Evolutionary conservation across 1,140 invertebrate species (phyloP).

Genomic region (Ceratina japonica): DNA sequence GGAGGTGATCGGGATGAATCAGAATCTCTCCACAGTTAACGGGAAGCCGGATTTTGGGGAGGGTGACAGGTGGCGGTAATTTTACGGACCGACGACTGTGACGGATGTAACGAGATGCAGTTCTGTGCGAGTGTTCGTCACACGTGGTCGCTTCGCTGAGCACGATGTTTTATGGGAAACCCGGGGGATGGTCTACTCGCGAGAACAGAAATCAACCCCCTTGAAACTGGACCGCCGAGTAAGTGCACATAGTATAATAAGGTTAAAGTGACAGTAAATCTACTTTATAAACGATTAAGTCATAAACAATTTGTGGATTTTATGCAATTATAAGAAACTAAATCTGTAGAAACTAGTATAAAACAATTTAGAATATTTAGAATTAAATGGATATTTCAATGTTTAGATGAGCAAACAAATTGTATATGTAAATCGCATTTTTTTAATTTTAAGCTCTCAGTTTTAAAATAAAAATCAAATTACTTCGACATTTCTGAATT

Average conservation of each 20-base stretch:
- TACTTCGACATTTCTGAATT: too few relatives aligned
- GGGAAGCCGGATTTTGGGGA: slow-evolving; percentile 57
- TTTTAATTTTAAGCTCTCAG: too few relatives aligned
- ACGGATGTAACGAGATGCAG: slow-evolving; percentile 76
- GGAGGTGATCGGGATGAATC: slow-evolving; percentile 66
- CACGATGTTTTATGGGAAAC: slow-evolving; percentile 73
- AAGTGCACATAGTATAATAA: neutral
- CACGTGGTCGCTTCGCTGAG: slow-evolving; percentile 74
- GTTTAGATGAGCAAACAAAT: too few relatives aligned
- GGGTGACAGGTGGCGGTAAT: slow-evolving; percentile 80
- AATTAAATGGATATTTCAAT: too few relatives aligned
- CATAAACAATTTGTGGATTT: too few relatives aligned
- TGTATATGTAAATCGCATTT: too few relatives aligned
- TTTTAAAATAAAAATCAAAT: too few relatives aligned
- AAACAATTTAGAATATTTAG: too few relatives aligned
- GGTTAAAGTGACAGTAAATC: too few relatives aligned
- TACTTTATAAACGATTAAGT: too few relatives aligned
- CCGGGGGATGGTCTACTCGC: slow-evolving; percentile 30
- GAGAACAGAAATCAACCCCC: slow-evolving; percentile 43
- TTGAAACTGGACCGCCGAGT: neutral
- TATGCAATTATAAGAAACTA: too few relatives aligned
- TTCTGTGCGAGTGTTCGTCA: slow-evolving; percentile 64
- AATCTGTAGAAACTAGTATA: too few relatives aligned
- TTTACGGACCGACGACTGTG: slow-evolving; percentile 79
- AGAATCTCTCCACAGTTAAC: slow-evolving; percentile 51